These are phyloP conservation scores for Drosophila tropicalis DNA, from an alignment of 1,140 invertebrate genomes.

Conservation along the genomic window DNA sequence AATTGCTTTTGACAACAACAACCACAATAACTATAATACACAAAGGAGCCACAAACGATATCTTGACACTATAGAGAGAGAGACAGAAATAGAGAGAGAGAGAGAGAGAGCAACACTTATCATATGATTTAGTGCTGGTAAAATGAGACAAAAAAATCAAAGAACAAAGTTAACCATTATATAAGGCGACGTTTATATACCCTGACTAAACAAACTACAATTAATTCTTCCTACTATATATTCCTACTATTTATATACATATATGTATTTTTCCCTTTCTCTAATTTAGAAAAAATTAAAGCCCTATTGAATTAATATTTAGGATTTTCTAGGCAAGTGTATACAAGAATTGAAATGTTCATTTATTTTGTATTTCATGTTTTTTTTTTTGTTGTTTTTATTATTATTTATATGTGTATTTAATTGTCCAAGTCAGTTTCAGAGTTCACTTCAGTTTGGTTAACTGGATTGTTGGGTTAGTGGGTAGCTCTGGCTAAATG, in stretches of 20 bases:
- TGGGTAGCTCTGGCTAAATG: slow-evolving; percentile 6
- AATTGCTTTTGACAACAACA: slow-evolving; percentile 26
- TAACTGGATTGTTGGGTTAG: slow-evolving; percentile 19
- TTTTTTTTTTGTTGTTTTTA: neutral
- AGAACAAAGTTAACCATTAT: neutral
- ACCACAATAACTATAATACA: slow-evolving; percentile 15
- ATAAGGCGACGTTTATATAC: neutral
- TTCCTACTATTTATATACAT: no score
- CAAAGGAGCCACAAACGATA: slow-evolving; percentile 15
- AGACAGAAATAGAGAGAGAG: neutral
- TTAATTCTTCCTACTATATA: no score
- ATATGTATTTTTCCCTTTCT: no score
- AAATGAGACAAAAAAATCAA: slow-evolving; percentile 3
- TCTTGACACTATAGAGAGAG: slow-evolving; percentile 17
- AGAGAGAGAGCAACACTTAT: slow-evolving; percentile 11
- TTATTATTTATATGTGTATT: slow-evolving; percentile 1
- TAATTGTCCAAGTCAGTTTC: slow-evolving; percentile 17
- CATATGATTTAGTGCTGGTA: slow-evolving; percentile 19
- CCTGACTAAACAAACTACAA: neutral
- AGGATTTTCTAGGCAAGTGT: no score
- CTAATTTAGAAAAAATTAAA: no score
- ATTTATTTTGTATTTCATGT: neutral
- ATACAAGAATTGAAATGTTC: neutral
- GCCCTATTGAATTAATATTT: no score
- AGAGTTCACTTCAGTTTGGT: slow-evolving; percentile 21